phyloP scores from a whole-genome alignment of 1,140 invertebrate genomes.

The Drosophila bifasciata region DNA sequence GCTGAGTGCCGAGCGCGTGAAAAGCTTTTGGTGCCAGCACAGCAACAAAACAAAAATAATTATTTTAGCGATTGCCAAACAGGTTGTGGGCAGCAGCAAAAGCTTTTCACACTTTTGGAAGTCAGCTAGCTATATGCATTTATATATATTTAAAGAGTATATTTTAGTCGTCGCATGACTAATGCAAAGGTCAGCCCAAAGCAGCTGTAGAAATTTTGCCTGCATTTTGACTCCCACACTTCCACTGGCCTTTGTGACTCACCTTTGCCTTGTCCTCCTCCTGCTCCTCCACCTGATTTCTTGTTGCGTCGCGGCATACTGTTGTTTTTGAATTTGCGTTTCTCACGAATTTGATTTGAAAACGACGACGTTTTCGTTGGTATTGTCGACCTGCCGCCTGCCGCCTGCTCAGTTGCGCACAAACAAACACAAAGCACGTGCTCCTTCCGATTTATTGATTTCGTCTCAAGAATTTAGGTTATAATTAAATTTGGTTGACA shows the following conservation, averaged over 20 bases:
- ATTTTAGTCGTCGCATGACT: conserved; percentile 51
- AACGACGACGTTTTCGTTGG: conserved; percentile 41
- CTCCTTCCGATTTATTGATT: conserved; percentile 42
- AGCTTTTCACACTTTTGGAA: conserved; percentile 52
- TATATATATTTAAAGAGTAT: conserved; percentile 27
- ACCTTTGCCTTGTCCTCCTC: conserved; percentile 70
- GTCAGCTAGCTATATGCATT: conserved; percentile 36
- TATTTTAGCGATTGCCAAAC: conserved; percentile 71
- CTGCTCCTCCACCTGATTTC: conserved; percentile 53
- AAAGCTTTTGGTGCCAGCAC: conserved; percentile 73
- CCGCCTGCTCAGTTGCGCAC: conserved; percentile 36
- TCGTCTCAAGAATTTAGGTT: conserved; percentile 35
- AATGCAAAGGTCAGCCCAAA: conserved; percentile 47
- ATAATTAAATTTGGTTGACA: conserved; percentile 17
- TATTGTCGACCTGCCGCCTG: conserved; percentile 29
- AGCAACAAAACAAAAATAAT: conserved; percentile 63
- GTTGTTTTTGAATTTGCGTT: conserved; percentile 49
- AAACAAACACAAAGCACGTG: conserved; percentile 59
- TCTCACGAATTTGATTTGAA: conserved; percentile 57
- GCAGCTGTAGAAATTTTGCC: conserved; percentile 29
- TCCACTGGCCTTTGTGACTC: conserved; percentile 50
- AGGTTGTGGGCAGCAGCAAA: conserved; percentile 57
- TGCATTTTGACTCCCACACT: conserved; percentile 13
- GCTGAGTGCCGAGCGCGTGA: conserved; percentile 58
- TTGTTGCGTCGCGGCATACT: conserved; percentile 81